Evolutionary conservation across 2,888 invertebrate species (phyloP).

Genomic region (Pegoplata infirma): DNA sequence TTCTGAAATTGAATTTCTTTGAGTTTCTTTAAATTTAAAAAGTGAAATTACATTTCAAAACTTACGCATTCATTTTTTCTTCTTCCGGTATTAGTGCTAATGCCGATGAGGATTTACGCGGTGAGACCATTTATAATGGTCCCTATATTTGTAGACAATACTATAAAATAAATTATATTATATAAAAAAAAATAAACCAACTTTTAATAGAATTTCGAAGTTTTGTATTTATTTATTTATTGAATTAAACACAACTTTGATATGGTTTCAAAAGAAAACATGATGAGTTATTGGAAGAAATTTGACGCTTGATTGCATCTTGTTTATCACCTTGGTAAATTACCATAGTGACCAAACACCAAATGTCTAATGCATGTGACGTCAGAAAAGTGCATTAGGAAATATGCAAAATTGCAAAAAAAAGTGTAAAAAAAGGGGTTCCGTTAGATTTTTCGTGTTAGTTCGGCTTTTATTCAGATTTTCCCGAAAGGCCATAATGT

Average conservation of each 20-base stretch:
- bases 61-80: conserved; percentile 76
- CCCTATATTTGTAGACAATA: neutral
- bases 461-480: too few species aligned
- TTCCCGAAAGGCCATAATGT: too few species aligned
- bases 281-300: conserved; percentile 54
- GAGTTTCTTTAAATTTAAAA: too few species aligned
- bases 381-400: conserved; percentile 29
- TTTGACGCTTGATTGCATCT: conserved; percentile 61
- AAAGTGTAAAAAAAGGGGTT: too few species aligned
- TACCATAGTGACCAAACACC: conserved; percentile 47
- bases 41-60: conserved; percentile 37
- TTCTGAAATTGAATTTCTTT: conserved; percentile 66
- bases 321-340: conserved; percentile 56
- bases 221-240: conserved; percentile 1
- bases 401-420: neutral
- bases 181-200: conserved; percentile 42
- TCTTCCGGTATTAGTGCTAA: conserved; percentile 76
- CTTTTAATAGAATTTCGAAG: neutral
- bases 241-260: conserved; percentile 34
- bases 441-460: too few species aligned
- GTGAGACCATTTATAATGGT: conserved; percentile 69
- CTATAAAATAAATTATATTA: too few species aligned
- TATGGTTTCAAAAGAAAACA: conserved; percentile 51
- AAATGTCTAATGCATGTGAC: conserved; percentile 34
- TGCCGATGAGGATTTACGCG: conserved; percentile 78